phyloP scores from a whole-genome alignment of 64 coral and sea anemone species.

The Catalaphyllia jardinei region DNA sequence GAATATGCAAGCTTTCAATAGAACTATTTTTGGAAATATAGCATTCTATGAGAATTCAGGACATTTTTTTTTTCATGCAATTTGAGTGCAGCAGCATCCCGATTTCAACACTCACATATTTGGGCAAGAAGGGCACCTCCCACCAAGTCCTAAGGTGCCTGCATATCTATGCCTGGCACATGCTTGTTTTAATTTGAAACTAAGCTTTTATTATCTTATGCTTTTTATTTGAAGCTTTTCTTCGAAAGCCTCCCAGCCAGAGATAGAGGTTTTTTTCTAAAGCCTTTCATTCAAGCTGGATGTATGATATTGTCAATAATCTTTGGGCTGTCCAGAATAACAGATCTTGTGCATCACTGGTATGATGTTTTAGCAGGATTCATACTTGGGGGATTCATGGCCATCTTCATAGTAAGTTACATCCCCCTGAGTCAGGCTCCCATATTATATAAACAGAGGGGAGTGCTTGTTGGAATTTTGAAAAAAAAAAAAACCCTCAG shows the following conservation, averaged over 20 bases:
- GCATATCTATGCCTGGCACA: neutral
- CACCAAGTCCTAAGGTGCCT: too few species aligned
- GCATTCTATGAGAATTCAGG: too few species aligned
- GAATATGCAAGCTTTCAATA: too few species aligned
- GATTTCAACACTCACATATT: too few species aligned
- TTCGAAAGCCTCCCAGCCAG: constrained; percentile 5
- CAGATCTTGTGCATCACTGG: constrained; percentile 48
- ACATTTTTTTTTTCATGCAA: too few species aligned
- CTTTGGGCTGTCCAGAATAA: constrained; percentile 37
- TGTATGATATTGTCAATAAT: constrained; percentile 18
- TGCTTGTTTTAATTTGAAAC: neutral
- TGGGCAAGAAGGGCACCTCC: too few species aligned
- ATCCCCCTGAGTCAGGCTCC: neutral
- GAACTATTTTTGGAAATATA: too few species aligned
- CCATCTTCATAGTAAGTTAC: constrained; percentile 23
- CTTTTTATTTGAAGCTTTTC: constrained; percentile 13
- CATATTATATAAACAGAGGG: too few species aligned
- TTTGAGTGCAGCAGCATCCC: too few species aligned
- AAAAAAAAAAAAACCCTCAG: too few species aligned
- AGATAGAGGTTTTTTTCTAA: constrained; percentile 9
- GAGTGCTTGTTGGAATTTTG: too few species aligned
- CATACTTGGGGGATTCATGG: constrained; percentile 15
- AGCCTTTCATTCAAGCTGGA: constrained; percentile 28
- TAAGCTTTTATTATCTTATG: neutral
- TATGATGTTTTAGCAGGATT: constrained; percentile 44